Conservation (phyloP, 2,113 vertebrate species). For the Psephotus haematonotus region DNA sequence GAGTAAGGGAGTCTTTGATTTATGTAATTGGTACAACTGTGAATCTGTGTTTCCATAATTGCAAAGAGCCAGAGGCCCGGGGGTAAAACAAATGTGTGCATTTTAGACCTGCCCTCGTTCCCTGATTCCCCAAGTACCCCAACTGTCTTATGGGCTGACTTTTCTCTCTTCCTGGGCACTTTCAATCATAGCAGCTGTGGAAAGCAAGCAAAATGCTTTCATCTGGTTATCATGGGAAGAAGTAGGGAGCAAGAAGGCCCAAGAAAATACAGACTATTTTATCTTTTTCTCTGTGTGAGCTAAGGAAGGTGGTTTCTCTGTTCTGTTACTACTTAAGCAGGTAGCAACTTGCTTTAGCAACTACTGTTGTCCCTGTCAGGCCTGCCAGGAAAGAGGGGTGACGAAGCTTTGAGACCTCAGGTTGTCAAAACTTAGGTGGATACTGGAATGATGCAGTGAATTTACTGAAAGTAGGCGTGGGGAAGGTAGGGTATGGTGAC, state of each 20-base stretch:
- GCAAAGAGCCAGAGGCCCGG: neutral
- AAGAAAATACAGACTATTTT: neutral
- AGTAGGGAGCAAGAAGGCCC: neutral
- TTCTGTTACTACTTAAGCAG: neutral
- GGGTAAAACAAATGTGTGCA: no score
- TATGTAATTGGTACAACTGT: neutral
- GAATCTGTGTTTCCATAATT: neutral
- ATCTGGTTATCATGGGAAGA: neutral
- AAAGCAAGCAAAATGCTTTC: neutral
- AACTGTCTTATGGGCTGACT: neutral
- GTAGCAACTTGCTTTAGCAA: neutral
- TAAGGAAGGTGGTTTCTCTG: neutral
- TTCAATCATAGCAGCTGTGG: neutral
- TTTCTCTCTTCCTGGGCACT: neutral
- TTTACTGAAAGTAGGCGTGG: neutral
- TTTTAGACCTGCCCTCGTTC: neutral
- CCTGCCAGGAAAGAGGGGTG: neutral
- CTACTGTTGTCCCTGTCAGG: neutral
- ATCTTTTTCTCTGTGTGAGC: neutral
- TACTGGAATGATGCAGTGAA: neutral
- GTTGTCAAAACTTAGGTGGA: neutral
- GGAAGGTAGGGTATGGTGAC: neutral
- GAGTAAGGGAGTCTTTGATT: neutral
- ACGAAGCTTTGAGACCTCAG: neutral
- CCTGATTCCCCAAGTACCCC: neutral